Base-by-base conservation (phyloP, 2,888 invertebrate genomes). In the Monochamus alternatus region DNA sequence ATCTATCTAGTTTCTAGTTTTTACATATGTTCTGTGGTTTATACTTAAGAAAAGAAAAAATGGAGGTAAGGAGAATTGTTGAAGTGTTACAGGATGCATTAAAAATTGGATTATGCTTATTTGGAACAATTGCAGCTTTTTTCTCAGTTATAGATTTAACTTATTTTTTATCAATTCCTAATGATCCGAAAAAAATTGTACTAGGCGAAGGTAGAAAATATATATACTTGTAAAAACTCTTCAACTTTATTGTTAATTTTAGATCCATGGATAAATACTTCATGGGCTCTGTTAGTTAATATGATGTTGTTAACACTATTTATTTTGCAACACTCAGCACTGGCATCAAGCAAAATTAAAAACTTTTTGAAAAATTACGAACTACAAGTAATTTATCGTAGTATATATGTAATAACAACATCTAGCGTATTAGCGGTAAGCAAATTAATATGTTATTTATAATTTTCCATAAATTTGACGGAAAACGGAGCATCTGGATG, bases 321-420 rank as follows among this genome's bases (percentile, higher is more conserved):
- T 82, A 90, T 92, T 75, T 84, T 92, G 4, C 92, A 92, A 85
- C 93, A 93, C 81, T 91, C 92, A 31, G 82, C 91, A 47, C 89
- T 93, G 89, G 91, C 91, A 72, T 89, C 89, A 64, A 86, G 87
- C 2, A 75, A 86, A 44, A 82, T 91, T 1, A 92, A 92, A 84
- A 84, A 87, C 64, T 77, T 90, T 31, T 86, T 91, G 75, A 77
- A 86, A 64, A 89, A 87, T 65, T 80, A 90, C 38, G 85, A 89
- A 0, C 83, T 92, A 38, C 85, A 89, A 69, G 88, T 88, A 55
- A 86, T 89, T 1, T 89, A 90, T 80, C 86, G 91, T 74, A 87
- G 89, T 84, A 87, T 91, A 83, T 91, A 91, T 85, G 87, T 89
- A 74, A 86, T 91, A 84, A 85, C 88, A 77, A 90, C 91, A 80